Percentiles rank a stretch among this genome's conserved stretches.
Evolutionary conservation across 1,140 invertebrate genomes (phyloP).

Genomic region (Acarapis woodi): DNA sequence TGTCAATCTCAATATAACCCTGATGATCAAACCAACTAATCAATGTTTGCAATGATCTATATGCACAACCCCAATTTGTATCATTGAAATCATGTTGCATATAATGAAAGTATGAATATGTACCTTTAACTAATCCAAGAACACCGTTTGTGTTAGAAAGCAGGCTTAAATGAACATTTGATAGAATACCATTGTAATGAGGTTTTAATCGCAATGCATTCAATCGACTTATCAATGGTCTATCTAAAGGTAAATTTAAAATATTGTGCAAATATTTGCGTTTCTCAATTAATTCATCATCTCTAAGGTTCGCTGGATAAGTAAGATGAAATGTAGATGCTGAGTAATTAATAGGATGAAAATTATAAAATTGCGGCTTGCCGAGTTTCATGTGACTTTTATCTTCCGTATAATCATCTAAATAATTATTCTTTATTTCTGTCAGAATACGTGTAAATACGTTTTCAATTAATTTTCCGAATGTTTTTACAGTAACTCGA

Average conservation of each 20-base stretch:
- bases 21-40: constrained; percentile 84
- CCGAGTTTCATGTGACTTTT: too few species aligned
- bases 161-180: constrained; percentile 39
- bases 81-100: constrained; percentile 85
- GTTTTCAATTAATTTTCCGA: too few species aligned
- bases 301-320: not conserved
- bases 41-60: constrained; percentile 84
- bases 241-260: constrained; percentile 30
- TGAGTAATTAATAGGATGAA: too few species aligned
- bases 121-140: constrained; percentile 37
- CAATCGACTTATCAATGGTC: constrained; percentile 35
- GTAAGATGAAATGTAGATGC: too few species aligned
- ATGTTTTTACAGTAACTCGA: too few species aligned
- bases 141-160: constrained; percentile 8
- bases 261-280: constrained; percentile 29
- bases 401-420: too few species aligned
- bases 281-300: constrained; percentile 23
- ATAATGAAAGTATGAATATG: constrained; percentile 84
- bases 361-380: too few species aligned
- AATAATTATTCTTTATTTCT: too few species aligned
- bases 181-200: constrained; percentile 24
- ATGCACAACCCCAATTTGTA: constrained; percentile 96
- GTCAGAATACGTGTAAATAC: too few species aligned
- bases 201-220: constrained; percentile 30
- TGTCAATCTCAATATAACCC: constrained; percentile 49